phyloP scores from a whole-genome alignment of 92 coral and sea anemone genomes.

The Umimayanthus kanabou region DNA sequence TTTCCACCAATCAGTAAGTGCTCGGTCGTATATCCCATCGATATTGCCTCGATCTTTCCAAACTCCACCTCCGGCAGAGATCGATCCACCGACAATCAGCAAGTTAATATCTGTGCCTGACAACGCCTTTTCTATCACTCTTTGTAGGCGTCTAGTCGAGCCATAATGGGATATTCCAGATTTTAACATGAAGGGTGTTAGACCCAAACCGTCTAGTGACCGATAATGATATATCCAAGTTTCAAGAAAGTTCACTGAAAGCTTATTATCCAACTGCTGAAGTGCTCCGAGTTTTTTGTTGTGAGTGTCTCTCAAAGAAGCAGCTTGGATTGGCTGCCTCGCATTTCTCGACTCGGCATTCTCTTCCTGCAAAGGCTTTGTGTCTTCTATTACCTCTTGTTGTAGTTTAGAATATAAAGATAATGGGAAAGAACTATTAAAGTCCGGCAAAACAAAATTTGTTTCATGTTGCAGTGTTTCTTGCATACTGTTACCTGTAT shows the following conservation, averaged over 20 bases:
- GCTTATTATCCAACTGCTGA: conserved; percentile 62
- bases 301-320: neutral
- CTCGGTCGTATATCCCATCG: conserved; percentile 91
- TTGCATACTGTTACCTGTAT: neutral
- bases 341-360: conserved; percentile 15
- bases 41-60: conserved; percentile 88
- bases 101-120: conserved; percentile 66
- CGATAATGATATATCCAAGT: conserved; percentile 89
- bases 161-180: conserved; percentile 87
- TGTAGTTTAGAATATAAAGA: neutral
- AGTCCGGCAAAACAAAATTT: neutral
- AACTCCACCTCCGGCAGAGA: conserved; percentile 97
- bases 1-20: conserved; percentile 90
- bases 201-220: conserved; percentile 78
- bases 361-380: neutral
- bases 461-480: neutral
- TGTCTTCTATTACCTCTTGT: neutral
- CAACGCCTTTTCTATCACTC: conserved; percentile 74
- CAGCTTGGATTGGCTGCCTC: neutral
- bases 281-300: conserved; percentile 29
- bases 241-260: conserved; percentile 77
- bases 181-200: conserved; percentile 79
- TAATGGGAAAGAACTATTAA: neutral
- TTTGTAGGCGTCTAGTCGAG: conserved; percentile 68
- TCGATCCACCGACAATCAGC: conserved; percentile 93